Evolutionary conservation across 2,888 invertebrate genomes (phyloP).

Genomic region (Cantharis rufa): DNA sequence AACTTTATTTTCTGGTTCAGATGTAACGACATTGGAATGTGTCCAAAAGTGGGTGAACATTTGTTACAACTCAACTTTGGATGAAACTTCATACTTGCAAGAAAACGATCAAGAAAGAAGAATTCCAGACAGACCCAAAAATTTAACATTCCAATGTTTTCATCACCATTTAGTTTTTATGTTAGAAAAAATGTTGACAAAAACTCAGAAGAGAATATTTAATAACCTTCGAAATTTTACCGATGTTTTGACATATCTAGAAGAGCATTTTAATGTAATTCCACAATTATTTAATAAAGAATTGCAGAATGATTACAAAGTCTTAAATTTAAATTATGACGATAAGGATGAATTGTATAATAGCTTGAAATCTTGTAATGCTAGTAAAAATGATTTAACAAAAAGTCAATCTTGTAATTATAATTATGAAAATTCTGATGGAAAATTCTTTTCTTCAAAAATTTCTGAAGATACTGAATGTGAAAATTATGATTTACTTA

Average conservation of each 20-base stretch:
- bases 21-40: conserved; percentile 74
- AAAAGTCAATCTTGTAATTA: conserved; percentile 26
- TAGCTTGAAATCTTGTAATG: conserved; percentile 35
- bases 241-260: conserved; percentile 72
- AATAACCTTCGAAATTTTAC: conserved; percentile 74
- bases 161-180: conserved; percentile 97
- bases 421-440: conserved; percentile 38
- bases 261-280: conserved; percentile 60
- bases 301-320: conserved; percentile 38
- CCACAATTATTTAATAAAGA: conserved; percentile 48
- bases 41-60: conserved; percentile 81
- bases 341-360: conserved; percentile 39
- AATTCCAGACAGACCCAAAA: conserved; percentile 60
- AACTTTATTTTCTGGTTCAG: conserved; percentile 77
- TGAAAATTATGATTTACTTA: conserved; percentile 6
- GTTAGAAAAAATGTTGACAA: conserved; percentile 81
- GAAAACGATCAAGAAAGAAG: conserved; percentile 6
- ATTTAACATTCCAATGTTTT: conserved; percentile 78
- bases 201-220: conserved; percentile 74
- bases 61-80: conserved; percentile 60
- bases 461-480: conserved; percentile 4
- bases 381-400: neutral
- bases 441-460: conserved; percentile 48
- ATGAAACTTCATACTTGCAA: conserved; percentile 27
- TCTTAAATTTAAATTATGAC: conserved; percentile 41